Evolutionary conservation across 2,113 vertebrate species (phyloP), one percentile per base, ranked within the genome.

Genomic region (Tichodroma muraria): DNA sequence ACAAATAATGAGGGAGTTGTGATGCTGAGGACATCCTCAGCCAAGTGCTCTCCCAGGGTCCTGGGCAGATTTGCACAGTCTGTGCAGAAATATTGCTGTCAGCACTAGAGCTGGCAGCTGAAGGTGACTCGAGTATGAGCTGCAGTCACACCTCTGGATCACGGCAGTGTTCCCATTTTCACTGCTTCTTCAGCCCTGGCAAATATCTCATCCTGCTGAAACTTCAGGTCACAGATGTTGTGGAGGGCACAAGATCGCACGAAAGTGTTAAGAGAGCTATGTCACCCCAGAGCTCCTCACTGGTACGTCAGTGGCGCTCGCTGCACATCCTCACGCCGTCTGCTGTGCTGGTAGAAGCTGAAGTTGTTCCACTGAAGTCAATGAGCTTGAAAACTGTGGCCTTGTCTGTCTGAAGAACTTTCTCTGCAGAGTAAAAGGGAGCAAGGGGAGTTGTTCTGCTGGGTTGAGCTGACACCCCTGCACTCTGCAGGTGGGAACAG

Each of bases 81-180:
- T 94, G 68, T 7, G 30, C 79, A 83, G 82, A 88, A 73, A 66
- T 72, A 30, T 38, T 80, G 47, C 79, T 73, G 66, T 85, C 82
- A 91, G 85, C 60, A 57, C 52, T 57, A 38, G n/a, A 35, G 68
- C 50, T 83, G 68, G 85, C 47, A 70, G 79, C 54, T 91, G 92
- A 95, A 96, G 95, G 90, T 94, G 90, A 93, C 79, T 77, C 38
- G 19, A 42, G 14, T 40, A 27, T 54, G 60, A 80, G 50, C 92
- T 85, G 82, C 85, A 92, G 56, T 83, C 38, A 59, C 64, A 73
- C 47, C 79, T 93, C 80, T 91, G 88, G 75, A 80, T 70, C 11
- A 5, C 2, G 5, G 54, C 38, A 47, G 8, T 4, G 20, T 50
- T 96, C 72, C 80, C 8, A 4, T 73, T 96, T 82, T 82, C 64